Evolutionary conservation across 2,113 vertebrate species (phyloP), one percentile per base, ranked within the genome.

Genomic region (Scytalopus superciliaris): DNA sequence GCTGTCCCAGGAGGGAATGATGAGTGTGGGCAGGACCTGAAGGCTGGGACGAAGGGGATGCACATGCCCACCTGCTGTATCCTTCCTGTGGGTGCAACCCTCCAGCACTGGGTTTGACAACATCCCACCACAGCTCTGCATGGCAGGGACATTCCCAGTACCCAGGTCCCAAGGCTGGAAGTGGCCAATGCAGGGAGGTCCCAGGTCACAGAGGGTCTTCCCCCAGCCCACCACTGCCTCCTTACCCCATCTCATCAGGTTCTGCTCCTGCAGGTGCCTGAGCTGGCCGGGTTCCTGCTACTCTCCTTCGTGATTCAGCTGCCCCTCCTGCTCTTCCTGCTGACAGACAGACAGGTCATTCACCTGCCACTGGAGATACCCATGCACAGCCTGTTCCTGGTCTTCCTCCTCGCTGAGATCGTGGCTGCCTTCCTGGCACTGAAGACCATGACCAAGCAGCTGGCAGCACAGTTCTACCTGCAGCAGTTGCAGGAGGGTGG

Each of bases 241-340:
- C 27, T 27, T 15, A 50, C 2, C 14, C 23, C 73, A 14, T 27
- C 57, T 87, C 80, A 84, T 64, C 63, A 63, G 24, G 15, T 47
- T 72, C 90, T 83, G 91, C 73, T 92, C 63, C 59, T 30, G 3
- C 91, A 99, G 99, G 98, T 98, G 49, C 99, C 98, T 0, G 98
- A 98, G 87, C 97, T 99, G 67, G 98, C 99, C 2, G 98, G 98
- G 40, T 99, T 99, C 97, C 98, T 98, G 95, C 97, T 99, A 33
- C 96, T 99, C 70, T 98, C 98, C 66, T 96, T 98, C 74, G 93
- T 98, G 64, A 98, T 99, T 92, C 98, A 99, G 97, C 97, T 98
- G 77, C 98, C 98, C 1, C 95, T 99, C n/a, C 93, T 99, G 85
- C 98, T 99, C 37, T 99, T 99, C 95, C 98, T 99, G 93, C 93